Evolutionary conservation across 2,888 invertebrate species (phyloP).

Genomic region (Lutraria lutraria): DNA sequence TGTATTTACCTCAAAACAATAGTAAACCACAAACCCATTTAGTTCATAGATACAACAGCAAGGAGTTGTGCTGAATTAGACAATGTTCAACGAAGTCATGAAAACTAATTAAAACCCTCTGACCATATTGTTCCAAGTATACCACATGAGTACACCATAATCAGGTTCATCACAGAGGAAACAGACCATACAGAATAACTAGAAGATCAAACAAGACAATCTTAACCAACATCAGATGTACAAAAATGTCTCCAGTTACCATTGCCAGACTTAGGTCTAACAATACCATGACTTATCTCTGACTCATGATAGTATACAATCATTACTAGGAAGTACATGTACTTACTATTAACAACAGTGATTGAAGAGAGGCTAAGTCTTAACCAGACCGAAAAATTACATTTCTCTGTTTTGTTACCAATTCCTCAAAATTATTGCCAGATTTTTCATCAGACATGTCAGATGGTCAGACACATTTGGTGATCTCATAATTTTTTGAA

Average conservation of each 20-base stretch:
- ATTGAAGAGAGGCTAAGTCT: background rate
- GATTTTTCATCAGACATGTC: background rate
- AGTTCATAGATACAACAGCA: background rate
- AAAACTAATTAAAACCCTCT: background rate
- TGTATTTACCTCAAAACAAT: no score
- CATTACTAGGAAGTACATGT: background rate
- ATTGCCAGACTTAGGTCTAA: background rate
- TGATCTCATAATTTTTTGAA: no score
- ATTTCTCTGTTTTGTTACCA: constrained; percentile 1
- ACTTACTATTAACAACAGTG: background rate
- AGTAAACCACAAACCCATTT: no score
- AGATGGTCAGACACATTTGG: no score
- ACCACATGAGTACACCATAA: background rate
- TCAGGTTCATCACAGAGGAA: background rate
- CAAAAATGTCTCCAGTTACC: no score
- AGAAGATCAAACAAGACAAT: background rate
- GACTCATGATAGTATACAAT: background rate
- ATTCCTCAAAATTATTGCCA: background rate
- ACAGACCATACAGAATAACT: background rate
- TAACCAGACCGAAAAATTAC: constrained; percentile 6
- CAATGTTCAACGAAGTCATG: background rate
- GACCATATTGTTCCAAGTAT: constrained; percentile 10
- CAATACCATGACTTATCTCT: background rate
- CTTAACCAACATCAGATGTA: constrained; percentile 10
- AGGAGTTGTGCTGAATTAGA: background rate